These are phyloP conservation scores for Parnassius glacialis DNA, from an alignment of 2,888 invertebrate genomes.

Conservation along the genomic window DNA sequence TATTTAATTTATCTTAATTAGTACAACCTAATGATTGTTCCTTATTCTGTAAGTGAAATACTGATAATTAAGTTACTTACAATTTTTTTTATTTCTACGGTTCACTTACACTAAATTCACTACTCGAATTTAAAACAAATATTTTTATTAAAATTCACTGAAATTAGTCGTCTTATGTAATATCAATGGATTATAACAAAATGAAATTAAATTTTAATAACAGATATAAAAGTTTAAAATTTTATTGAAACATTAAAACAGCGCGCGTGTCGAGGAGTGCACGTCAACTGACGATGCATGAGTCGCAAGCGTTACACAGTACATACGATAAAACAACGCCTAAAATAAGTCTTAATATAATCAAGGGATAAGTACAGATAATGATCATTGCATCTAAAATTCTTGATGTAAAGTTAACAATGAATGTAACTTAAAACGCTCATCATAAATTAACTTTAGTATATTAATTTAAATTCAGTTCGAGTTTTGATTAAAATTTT, in stretches of 20 bases:
- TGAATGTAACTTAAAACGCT: not conserved
- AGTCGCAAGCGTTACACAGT: constrained; percentile 36
- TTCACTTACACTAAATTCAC: not conserved
- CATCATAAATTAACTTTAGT: not conserved
- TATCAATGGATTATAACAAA: not conserved
- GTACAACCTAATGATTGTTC: constrained; percentile 1
- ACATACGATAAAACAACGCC: constrained; percentile 44
- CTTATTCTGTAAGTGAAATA: constrained; percentile 6
- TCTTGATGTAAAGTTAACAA: not conserved
- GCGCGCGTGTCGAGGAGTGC: constrained; percentile 51
- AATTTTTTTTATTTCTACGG: not conserved
- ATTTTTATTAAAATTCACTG: not conserved
- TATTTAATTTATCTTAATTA: not conserved
- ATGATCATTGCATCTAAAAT: constrained; percentile 5
- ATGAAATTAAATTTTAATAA: constrained; percentile 13
- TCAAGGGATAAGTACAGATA: constrained; percentile 4
- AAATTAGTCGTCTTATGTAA: too few relatives aligned
- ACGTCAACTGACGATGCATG: constrained; percentile 64
- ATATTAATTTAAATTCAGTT: not conserved
- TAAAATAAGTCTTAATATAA: constrained; percentile 52
- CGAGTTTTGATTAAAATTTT: too few relatives aligned
- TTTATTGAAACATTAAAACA: constrained; percentile 36
- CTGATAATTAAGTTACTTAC: constrained; percentile 17
- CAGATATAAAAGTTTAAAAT: not conserved
- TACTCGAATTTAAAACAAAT: not conserved